phyloP scores from a whole-genome alignment of 2,888 invertebrate species.

The Papilio demoleus region DNA sequence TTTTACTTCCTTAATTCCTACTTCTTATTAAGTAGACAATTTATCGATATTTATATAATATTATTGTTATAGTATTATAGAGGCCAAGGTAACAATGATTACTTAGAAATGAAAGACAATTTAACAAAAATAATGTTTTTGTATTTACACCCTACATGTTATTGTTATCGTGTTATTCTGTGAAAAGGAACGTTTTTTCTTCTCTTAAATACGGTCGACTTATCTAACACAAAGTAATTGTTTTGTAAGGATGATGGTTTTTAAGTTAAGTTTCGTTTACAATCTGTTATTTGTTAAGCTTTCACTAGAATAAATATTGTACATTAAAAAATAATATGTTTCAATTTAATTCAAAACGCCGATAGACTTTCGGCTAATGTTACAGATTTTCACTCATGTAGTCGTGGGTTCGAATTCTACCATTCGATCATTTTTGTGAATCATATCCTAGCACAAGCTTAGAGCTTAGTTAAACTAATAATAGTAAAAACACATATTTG shows the following conservation, averaged over 20 bases:
- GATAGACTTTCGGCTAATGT: too few species aligned
- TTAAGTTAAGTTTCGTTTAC: neutral
- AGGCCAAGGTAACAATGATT: neutral
- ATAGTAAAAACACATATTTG: too few species aligned
- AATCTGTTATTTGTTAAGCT: neutral
- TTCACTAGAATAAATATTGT: neutral
- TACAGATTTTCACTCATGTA: too few species aligned
- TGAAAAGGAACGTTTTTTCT: neutral
- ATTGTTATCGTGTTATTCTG: neutral
- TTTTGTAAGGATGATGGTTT: neutral
- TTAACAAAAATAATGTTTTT: neutral
- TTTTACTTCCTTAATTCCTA: too few species aligned
- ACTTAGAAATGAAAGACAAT: neutral
- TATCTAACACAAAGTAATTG: neutral
- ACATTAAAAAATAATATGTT: neutral
- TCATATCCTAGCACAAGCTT: too few species aligned
- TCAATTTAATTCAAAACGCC: neutral
- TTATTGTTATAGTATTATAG: too few species aligned
- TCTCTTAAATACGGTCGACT: conserved; percentile 2
- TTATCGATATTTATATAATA: too few species aligned
- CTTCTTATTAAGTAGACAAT: too few species aligned
- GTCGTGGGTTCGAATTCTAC: too few species aligned
- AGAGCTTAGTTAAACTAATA: too few species aligned
- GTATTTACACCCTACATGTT: neutral
- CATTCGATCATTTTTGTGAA: too few species aligned